Evolutionary conservation across 2,888 invertebrate species (phyloP).

Genomic region (Seira sanloemensis): DNA sequence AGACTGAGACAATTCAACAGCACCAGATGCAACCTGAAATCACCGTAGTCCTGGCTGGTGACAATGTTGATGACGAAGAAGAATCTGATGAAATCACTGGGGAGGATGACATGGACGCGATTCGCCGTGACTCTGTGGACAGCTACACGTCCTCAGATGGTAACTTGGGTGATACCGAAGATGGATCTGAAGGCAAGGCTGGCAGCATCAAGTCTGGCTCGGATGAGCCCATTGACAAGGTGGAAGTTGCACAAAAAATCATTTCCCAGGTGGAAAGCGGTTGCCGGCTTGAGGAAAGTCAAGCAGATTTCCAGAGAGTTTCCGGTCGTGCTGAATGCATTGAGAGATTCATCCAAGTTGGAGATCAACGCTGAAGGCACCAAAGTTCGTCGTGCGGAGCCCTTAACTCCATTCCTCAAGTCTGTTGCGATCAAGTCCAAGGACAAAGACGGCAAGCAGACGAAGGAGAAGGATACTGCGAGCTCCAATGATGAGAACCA

Average conservation of each 20-base stretch:
- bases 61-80: not conserved
- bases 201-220: not conserved
- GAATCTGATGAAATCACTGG: constrained; percentile 16
- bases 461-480: constrained; percentile 57
- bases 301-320: constrained; percentile 96
- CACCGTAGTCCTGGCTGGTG: constrained; percentile 24
- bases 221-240: constrained; percentile 20
- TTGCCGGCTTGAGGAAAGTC: constrained; percentile 96
- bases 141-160: constrained; percentile 53
- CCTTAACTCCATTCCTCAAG: constrained; percentile 93
- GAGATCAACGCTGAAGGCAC: constrained; percentile 94
- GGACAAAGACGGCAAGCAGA: constrained; percentile 61
- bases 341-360: constrained; percentile 84
- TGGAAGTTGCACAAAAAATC: constrained; percentile 86
- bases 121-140: constrained; percentile 53
- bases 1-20: too few relatives aligned
- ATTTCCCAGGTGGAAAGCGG: constrained; percentile 91
- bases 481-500: constrained; percentile 58
- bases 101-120: not conserved
- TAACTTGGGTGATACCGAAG: constrained; percentile 47
- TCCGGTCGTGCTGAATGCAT: constrained; percentile 92
- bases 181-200: constrained; percentile 36
- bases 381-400: constrained; percentile 89
- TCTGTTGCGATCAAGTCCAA: constrained; percentile 79
- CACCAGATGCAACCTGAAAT: constrained; percentile 19